Conservation (phyloP, 2,888 invertebrate genomes). For the Dynastes hyllus region DNA sequence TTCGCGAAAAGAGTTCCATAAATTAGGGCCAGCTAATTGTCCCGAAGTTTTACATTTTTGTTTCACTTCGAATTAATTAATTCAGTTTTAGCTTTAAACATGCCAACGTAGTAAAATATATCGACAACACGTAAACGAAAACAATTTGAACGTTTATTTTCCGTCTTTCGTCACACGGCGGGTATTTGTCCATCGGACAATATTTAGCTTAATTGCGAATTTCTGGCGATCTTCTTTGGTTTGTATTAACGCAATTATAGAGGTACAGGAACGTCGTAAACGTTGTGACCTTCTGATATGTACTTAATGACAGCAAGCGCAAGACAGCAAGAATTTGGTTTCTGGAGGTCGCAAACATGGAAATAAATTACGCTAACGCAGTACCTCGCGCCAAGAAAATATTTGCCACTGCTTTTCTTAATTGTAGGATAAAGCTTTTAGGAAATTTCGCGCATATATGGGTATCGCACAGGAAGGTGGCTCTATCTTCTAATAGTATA, state of each 20-base stretch:
- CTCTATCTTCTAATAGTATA: too few species aligned
- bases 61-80: background rate
- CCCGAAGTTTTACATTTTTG: background rate
- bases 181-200: constrained; percentile 4
- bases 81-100: background rate
- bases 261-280: constrained; percentile 22
- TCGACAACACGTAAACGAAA: background rate
- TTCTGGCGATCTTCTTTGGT: constrained; percentile 6
- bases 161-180: background rate
- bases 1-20: too few species aligned
- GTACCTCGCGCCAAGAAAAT: background rate
- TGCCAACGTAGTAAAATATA: constrained; percentile 9
- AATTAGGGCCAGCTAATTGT: too few species aligned
- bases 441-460: background rate
- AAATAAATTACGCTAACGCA: constrained; percentile 24
- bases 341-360: constrained; percentile 16
- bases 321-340: background rate
- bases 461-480: too few species aligned
- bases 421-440: background rate
- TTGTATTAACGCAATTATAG: constrained; percentile 12
- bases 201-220: constrained; percentile 18
- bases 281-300: constrained; percentile 23
- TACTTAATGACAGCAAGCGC: constrained; percentile 18
- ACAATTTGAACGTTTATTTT: constrained; percentile 29
- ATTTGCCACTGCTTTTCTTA: background rate